These are phyloP conservation scores for Polyploca ridens DNA, from an alignment of 2,888 invertebrate genomes.

Conservation along the genomic window DNA sequence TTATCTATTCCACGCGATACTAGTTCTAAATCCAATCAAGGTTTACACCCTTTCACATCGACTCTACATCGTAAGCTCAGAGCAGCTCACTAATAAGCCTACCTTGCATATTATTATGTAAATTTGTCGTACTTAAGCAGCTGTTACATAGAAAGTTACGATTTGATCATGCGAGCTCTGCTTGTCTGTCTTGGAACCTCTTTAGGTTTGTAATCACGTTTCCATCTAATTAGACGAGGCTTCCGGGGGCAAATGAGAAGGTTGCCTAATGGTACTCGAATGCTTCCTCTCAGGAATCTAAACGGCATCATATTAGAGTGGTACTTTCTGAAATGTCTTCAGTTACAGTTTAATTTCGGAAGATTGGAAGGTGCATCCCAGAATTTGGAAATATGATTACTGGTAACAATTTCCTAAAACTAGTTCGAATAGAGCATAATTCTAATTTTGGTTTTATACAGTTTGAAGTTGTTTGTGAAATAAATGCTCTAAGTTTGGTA, in stretches of 20 bases:
- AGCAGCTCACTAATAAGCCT: slow-evolving; percentile 3
- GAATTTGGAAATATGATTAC: not conserved
- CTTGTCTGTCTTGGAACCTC: slow-evolving; percentile 15
- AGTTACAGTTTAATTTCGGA: slow-evolving; percentile 1
- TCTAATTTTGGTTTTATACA: not conserved
- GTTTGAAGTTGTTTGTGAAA: too few species aligned
- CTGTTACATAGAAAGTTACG: slow-evolving; percentile 8
- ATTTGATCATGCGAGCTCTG: not conserved
- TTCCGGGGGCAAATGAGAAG: slow-evolving; percentile 27
- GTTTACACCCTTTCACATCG: slow-evolving; percentile 31
- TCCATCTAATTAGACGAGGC: slow-evolving; percentile 35
- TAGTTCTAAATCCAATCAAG: slow-evolving; percentile 55
- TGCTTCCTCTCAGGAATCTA: slow-evolving; percentile 11
- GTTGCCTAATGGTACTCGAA: slow-evolving; percentile 5
- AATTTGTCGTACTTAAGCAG: slow-evolving; percentile 20
- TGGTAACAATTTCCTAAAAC: not conserved
- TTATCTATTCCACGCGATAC: slow-evolving; percentile 44
- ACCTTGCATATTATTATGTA: slow-evolving; percentile 16
- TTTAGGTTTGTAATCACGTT: slow-evolving; percentile 40
- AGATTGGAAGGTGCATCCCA: not conserved
- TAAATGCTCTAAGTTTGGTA: too few species aligned
- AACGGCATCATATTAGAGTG: slow-evolving; percentile 13
- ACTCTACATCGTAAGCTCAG: not conserved
- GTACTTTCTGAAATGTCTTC: slow-evolving; percentile 8
- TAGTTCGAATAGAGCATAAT: not conserved